Evolutionary conservation across 2,113 vertebrate genomes (phyloP).

Genomic region (Leiothrix lutea): DNA sequence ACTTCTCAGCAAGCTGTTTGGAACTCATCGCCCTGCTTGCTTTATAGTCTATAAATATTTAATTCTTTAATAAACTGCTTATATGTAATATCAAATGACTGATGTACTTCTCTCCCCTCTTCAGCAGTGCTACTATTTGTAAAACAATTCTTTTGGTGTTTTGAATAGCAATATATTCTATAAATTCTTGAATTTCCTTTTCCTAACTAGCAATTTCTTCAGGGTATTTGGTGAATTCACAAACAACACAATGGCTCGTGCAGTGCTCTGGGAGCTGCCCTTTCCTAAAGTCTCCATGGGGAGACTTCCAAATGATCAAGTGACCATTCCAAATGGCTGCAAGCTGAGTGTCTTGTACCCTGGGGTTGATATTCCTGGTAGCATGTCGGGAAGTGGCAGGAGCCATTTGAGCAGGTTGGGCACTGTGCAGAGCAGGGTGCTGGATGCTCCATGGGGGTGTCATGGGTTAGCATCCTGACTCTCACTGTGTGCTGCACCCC

Average conservation of each 20-base stretch:
- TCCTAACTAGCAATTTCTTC: constrained; percentile 68
- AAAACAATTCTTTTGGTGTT: constrained; percentile 69
- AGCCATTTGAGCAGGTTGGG: rapidly evolving
- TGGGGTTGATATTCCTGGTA: not conserved
- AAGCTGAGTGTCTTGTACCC: not conserved
- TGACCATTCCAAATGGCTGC: not conserved
- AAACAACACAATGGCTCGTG: constrained; percentile 26
- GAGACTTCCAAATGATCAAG: not conserved
- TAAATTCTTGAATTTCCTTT: constrained; percentile 72
- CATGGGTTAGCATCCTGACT: not conserved
- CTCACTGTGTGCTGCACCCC: not conserved
- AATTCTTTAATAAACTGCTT: constrained; percentile 83
- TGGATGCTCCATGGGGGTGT: rapidly evolving
- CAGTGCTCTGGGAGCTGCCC: not conserved
- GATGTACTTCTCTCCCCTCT: constrained; percentile 67
- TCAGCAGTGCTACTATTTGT: constrained; percentile 74
- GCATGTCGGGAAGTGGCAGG: not conserved
- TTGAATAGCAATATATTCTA: constrained; percentile 68
- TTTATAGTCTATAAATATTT: constrained; percentile 82
- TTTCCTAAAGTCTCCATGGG: not conserved
- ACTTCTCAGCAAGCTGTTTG: constrained; percentile 78
- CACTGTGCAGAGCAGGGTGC: not conserved
- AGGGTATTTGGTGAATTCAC: constrained; percentile 46
- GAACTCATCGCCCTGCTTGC: constrained; percentile 73
- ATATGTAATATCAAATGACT: constrained; percentile 78